Conservation (phyloP, 2,888 invertebrate species). For the Ormia ochracea region DNA sequence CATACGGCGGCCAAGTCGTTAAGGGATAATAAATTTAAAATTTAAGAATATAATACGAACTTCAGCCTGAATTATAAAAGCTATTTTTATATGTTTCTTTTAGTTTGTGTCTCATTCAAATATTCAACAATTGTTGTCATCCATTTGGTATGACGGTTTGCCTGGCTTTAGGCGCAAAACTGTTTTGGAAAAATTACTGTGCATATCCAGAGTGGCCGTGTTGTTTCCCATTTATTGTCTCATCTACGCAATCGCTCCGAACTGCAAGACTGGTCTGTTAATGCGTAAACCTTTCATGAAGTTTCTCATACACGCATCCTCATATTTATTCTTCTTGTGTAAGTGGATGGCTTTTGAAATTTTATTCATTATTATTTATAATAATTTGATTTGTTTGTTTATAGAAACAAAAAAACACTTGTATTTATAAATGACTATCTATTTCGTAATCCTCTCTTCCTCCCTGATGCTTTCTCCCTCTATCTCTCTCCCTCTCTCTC, state of each 20-base stretch:
- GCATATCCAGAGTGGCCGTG: constrained; percentile 85
- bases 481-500: too few species aligned
- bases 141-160: constrained; percentile 96
- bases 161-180: constrained; percentile 94
- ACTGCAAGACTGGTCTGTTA: constrained; percentile 86
- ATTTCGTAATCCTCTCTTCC: too few species aligned
- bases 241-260: constrained; percentile 90
- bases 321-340: constrained; percentile 95
- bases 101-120: constrained; percentile 97
- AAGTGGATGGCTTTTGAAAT: too few species aligned
- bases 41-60: too few species aligned
- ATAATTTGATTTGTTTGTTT: too few species aligned
- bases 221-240: constrained; percentile 92
- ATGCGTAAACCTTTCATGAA: constrained; percentile 98
- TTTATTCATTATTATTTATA: too few species aligned
- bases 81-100: not conserved
- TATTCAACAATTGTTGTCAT: constrained; percentile 92
- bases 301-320: constrained; percentile 95
- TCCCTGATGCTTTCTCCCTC: too few species aligned
- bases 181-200: constrained; percentile 83
- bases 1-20: too few species aligned
- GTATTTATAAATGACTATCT: too few species aligned
- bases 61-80: too few species aligned
- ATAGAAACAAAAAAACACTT: too few species aligned
- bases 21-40: too few species aligned